Conservation (phyloP, 2,113 vertebrate species). For the Holacanthus passer region DNA sequence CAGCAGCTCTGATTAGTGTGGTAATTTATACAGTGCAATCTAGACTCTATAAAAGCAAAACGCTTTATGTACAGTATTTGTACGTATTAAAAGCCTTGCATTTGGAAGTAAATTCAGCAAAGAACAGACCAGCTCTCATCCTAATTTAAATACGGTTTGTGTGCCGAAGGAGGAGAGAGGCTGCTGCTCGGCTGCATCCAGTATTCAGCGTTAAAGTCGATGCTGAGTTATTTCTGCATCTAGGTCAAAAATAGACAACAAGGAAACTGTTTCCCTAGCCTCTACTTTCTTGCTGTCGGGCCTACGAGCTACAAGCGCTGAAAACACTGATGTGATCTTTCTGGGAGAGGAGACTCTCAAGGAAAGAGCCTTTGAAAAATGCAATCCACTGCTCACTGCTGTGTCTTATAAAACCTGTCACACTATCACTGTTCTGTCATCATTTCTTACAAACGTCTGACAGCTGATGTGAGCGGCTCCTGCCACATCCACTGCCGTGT, state of each 20-base stretch:
- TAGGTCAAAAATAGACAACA: constrained; percentile 76
- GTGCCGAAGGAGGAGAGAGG: constrained; percentile 32
- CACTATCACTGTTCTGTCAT: constrained; percentile 22
- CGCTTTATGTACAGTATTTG: constrained; percentile 46
- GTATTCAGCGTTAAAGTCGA: constrained; percentile 48
- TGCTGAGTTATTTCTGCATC: constrained; percentile 70
- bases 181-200: constrained; percentile 44
- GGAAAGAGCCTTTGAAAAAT: constrained; percentile 46
- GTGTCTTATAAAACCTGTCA: constrained; percentile 22
- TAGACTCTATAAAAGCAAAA: constrained; percentile 43
- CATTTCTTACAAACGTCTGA: constrained; percentile 20
- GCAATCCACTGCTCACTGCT: constrained; percentile 16
- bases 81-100: constrained; percentile 49
- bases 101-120: constrained; percentile 49
- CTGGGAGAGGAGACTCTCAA: constrained; percentile 37
- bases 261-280: constrained; percentile 64
- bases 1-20: constrained; percentile 34
- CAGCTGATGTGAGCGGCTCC: not conserved
- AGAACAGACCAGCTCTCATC: constrained; percentile 5
- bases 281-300: constrained; percentile 54
- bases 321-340: constrained; percentile 63
- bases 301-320: constrained; percentile 54
- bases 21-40: constrained; percentile 47
- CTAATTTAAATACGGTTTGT: constrained; percentile 51
- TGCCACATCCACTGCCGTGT: not conserved